A percentile compares a stretch with the other conserved stretches of the same genome.
phyloP scores from a whole-genome alignment of 1,140 invertebrate genomes.

The Maniola jurtina region DNA sequence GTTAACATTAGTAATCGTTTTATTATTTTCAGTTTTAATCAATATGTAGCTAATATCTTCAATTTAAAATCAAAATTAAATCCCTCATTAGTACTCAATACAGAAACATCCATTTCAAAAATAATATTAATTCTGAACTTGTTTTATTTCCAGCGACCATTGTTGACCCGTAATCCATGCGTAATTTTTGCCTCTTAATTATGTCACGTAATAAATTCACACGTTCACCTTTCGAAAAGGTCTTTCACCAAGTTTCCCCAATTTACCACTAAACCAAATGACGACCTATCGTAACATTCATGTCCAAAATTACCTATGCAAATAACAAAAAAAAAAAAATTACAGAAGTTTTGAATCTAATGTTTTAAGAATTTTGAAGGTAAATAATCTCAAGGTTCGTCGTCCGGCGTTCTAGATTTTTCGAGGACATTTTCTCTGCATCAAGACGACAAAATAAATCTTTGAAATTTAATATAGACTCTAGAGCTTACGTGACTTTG shows the following conservation, averaged over 20 bases:
- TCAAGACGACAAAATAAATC: background rate
- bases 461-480: background rate
- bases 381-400: background rate
- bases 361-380: background rate
- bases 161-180: background rate
- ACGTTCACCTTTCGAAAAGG: background rate
- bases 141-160: background rate
- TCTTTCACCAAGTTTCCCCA: background rate
- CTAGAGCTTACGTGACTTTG: background rate
- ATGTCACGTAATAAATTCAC: background rate
- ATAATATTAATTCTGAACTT: too few relatives aligned
- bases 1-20: background rate
- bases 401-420: background rate
- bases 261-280: too few relatives aligned
- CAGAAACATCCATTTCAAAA: too few relatives aligned
- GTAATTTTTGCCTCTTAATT: background rate
- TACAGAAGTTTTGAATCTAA: background rate
- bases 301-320: too few relatives aligned
- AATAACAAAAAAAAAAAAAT: too few relatives aligned
- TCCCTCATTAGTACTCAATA: too few relatives aligned
- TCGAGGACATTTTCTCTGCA: conserved; percentile 1
- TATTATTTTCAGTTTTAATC: too few relatives aligned
- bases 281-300: too few relatives aligned
- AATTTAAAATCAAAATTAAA: too few relatives aligned
- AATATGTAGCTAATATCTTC: too few relatives aligned